Conservation (phyloP, 2,113 vertebrate species). For the Nematolebias whitei region DNA sequence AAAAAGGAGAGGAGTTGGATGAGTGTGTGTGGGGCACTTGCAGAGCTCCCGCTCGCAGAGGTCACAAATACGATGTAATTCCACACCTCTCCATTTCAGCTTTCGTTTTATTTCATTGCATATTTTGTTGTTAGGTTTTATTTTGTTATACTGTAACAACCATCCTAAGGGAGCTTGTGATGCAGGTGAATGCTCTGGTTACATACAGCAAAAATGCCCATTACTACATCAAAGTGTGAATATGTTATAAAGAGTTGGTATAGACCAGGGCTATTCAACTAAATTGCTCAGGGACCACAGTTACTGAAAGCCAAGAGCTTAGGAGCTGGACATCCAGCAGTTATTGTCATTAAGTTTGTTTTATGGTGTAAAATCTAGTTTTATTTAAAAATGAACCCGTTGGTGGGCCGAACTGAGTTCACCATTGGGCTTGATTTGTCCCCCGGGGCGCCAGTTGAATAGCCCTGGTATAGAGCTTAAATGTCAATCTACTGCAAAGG, state of each 20-base stretch:
- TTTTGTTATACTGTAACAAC: conserved; percentile 19
- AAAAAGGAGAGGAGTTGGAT: conserved; percentile 44
- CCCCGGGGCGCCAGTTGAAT: too few species aligned
- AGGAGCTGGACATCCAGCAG: too few species aligned
- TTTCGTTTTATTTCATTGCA: conserved; percentile 34
- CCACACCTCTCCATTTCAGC: conserved; percentile 41
- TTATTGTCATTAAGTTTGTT: too few species aligned
- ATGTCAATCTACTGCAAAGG: background rate
- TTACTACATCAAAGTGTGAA: conserved; percentile 21
- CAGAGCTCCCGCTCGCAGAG: conserved; percentile 39
- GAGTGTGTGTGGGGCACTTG: conserved; percentile 49
- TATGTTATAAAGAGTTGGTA: background rate
- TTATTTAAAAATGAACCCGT: too few species aligned
- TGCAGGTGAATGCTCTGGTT: background rate
- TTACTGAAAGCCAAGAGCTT: too few species aligned
- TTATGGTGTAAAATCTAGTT: too few species aligned
- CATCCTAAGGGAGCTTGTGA: background rate
- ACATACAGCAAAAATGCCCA: conserved; percentile 7
- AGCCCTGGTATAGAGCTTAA: background rate
- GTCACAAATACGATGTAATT: conserved; percentile 58
- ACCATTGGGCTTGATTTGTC: too few species aligned
- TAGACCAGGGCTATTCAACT: too few species aligned
- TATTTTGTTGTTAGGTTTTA: conserved; percentile 18
- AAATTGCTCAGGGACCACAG: too few species aligned
- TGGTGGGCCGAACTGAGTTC: too few species aligned